Evolutionary conservation across 2,113 vertebrate species (phyloP).

Genomic region (Isurus oxyrinchus): DNA sequence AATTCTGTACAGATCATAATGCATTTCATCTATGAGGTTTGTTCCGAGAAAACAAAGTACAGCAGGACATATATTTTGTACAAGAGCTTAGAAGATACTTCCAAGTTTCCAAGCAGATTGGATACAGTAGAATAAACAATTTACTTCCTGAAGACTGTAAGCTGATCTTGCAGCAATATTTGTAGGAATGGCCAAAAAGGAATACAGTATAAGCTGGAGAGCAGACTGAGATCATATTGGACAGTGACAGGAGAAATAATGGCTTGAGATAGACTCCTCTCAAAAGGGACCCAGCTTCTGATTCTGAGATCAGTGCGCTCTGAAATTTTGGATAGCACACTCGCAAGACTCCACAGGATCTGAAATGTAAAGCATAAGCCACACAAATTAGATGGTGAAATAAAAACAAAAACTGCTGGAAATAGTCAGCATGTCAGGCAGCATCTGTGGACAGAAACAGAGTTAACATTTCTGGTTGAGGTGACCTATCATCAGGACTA

Average conservation of each 20-base stretch:
- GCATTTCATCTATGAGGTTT: not conserved
- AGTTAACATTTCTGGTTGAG: too few relatives aligned
- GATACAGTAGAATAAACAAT: not conserved
- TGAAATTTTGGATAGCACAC: not conserved
- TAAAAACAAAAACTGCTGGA: too few relatives aligned
- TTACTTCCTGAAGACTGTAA: not conserved
- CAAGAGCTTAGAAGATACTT: not conserved
- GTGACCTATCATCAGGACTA: too few relatives aligned
- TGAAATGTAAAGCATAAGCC: not conserved
- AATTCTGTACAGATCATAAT: not conserved
- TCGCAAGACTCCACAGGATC: not conserved
- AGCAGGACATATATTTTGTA: not conserved
- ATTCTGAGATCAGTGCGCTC: not conserved
- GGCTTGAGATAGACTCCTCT: not conserved
- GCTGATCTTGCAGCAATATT: not conserved
- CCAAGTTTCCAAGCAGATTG: not conserved
- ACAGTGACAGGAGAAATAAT: not conserved
- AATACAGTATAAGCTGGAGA: not conserved
- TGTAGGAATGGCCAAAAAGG: not conserved
- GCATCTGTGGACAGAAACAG: too few relatives aligned
- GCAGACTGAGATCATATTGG: not conserved
- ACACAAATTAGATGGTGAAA: not conserved
- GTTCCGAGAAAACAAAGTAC: not conserved
- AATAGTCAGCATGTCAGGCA: too few relatives aligned
- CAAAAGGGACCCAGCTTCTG: not conserved